Base-by-base conservation (phyloP, 1,140 invertebrate genomes). In the Spodoptera litura region DNA sequence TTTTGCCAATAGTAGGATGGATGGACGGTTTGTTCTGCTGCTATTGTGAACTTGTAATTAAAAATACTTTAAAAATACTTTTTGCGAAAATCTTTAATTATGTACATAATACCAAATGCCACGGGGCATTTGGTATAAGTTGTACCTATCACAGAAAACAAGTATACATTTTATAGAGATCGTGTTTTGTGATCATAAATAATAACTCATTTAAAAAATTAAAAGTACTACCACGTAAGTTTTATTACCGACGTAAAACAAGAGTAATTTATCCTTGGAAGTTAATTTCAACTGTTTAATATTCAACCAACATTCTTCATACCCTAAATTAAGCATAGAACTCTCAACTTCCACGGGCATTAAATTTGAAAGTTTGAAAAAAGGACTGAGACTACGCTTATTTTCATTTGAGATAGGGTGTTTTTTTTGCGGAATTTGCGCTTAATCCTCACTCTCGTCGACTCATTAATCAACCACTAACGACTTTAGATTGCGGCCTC, bases 391-490 rank as follows among this genome's bases (percentile, higher is more conserved):
- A 53, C 38, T 66, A 35, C 78, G 81, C 82, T 84, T 78, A 80
- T 85, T 86, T 84, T 74, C 51, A 58, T 31, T 64, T 35, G 73
- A 78, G 74, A 83, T 84, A 83, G 73, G 78, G 76, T 79, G 62
- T 78, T 84, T 88, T 88, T 88, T 88, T 81, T 83, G 79, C 70
- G 64, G 74, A 82, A 80, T 89, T 83, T 85, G 84, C 84, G 81
- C 76, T 81, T 85, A 88, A 87, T 84, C 83, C 85, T 70, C 74
- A 82, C 80, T 74, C 78, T 58, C 81, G 84, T 80, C 68, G 76
- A 72, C 85, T 80, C 85, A 87, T 89, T 88, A 87, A 87, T 89
- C 87, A 87, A 84, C 64, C 79, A 73, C 84, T 89, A 89, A 89
- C 86, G 87, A 89, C 87, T 84, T 71, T 73, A 76, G 81, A 80